A percentile compares a stretch with the other conserved stretches of the same genome.
Conservation (phyloP, 2,113 vertebrate species). For the Pteronura brasiliensis region DNA sequence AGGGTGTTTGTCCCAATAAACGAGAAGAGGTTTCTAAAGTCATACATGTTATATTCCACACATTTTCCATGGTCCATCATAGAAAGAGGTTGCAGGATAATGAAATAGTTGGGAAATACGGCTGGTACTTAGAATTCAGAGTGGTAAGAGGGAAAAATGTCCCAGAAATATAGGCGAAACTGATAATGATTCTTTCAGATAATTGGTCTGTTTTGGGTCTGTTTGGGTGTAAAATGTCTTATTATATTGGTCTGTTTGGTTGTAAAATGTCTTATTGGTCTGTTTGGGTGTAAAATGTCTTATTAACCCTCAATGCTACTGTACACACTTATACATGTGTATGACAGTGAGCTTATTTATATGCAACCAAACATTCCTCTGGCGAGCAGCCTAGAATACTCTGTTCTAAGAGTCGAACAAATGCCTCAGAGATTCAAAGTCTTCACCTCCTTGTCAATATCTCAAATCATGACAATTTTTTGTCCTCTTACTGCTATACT, state of each 20-base stretch:
- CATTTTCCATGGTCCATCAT: conserved; percentile 1
- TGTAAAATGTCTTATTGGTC: not conserved
- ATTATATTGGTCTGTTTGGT: too few species aligned
- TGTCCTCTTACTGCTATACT: conserved; percentile 16
- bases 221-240: conserved; percentile 14
- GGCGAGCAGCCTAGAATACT: conserved; percentile 52
- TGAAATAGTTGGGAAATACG: conserved; percentile 8
- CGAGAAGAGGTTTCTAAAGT: conserved; percentile 21
- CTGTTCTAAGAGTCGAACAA: conserved; percentile 48
- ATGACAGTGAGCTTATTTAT: conserved; percentile 59
- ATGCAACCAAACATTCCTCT: conserved; percentile 57
- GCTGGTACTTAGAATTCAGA: not conserved
- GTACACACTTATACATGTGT: conserved; percentile 1
- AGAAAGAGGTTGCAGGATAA: conserved; percentile 1
- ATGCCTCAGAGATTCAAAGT: conserved; percentile 48
- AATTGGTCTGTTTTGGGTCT: not conserved
- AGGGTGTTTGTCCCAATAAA: not conserved
- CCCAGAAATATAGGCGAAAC: conserved; percentile 8
- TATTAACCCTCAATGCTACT: conserved; percentile 7
- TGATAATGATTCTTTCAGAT: not conserved
- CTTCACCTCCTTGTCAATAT: conserved; percentile 54
- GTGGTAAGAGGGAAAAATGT: not conserved
- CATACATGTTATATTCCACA: not conserved
- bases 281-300: not conserved
- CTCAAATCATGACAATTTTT: conserved; percentile 32